Conservation (phyloP, 2,888 invertebrate genomes). For the Ditula angustiorana region DNA sequence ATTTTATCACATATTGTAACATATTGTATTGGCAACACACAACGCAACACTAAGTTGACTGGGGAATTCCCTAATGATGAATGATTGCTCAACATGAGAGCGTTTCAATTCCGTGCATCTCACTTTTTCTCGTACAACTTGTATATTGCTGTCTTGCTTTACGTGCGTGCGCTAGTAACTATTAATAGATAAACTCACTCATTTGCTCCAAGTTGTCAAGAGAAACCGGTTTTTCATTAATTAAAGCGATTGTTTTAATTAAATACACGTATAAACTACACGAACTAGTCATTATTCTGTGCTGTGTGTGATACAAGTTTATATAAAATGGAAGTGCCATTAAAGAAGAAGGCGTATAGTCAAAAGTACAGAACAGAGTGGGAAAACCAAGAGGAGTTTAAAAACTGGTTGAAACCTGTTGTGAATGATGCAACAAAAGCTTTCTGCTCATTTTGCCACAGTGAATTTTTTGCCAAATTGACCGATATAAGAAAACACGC, state of each 20-base stretch:
- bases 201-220: not conserved
- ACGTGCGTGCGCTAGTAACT: not conserved
- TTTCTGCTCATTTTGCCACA: not conserved
- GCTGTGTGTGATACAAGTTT: too few species aligned
- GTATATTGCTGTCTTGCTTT: not conserved
- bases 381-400: not conserved
- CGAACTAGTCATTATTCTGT: not conserved
- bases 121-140: not conserved
- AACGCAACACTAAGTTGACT: not conserved
- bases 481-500: not conserved
- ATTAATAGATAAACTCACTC: not conserved
- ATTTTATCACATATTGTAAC: not conserved
- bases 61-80: not conserved
- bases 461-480: not conserved
- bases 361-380: slow-evolving; percentile 3
- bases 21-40: not conserved
- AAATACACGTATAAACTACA: not conserved
- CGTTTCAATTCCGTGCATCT: not conserved
- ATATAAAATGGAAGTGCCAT: slow-evolving; percentile 2
- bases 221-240: not conserved
- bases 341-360: not conserved
- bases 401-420: not conserved
- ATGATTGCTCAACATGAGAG: not conserved
- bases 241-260: not conserved
- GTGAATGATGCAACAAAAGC: not conserved